Base-by-base conservation (phyloP, 2,113 vertebrate genomes). In the Otolemur garnettii region DNA sequence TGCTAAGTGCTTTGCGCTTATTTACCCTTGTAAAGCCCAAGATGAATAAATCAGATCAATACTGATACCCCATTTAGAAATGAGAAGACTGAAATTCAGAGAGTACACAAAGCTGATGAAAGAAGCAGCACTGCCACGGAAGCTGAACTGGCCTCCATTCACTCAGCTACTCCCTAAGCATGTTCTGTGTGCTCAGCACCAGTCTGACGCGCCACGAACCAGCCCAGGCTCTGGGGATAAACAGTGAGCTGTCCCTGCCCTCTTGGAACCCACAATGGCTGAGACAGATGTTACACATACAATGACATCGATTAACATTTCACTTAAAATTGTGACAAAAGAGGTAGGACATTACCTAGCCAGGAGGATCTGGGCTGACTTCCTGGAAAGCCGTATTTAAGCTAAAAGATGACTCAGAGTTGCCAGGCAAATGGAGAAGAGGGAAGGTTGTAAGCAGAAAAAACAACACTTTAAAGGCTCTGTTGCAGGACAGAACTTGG, bases 51-150 rank as follows among this genome's bases (percentile, higher is more conserved):
- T 42, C 33, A 69, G 10, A 26, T 68, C 64, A 83, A 30, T 68
- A 93, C 79, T 72, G 80, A 19, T 60, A 66, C 3, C 19, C 22
- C 10, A 87, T 35, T 94, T 95, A 68, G 38, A 93, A 94, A 86
- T 42, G 7, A 86, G 17, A 15, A 80, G 9, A 50, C 24, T 60
- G 19, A 79, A 87, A 14, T 55, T 77, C 60, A 89, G 35, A 84
- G 24, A 53, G 12, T 57, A 59, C 33, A 45, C 83, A 89, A 72
- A 28, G 7, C 22, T 45, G 42, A 83, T 38, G 62, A 68, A 53
- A 59, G 38, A 77, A 78, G 89, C 1, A 87, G 35, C 77, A 82
- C 22, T 86, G 33, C 82, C 62, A 22, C 15, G 35, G 57, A 79
- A 84, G 88, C 74, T 74, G 69, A 95, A 72, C 19, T 62, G 68